Conservation (phyloP, 2,113 vertebrate species). For the Percopsis transmontana region DNA sequence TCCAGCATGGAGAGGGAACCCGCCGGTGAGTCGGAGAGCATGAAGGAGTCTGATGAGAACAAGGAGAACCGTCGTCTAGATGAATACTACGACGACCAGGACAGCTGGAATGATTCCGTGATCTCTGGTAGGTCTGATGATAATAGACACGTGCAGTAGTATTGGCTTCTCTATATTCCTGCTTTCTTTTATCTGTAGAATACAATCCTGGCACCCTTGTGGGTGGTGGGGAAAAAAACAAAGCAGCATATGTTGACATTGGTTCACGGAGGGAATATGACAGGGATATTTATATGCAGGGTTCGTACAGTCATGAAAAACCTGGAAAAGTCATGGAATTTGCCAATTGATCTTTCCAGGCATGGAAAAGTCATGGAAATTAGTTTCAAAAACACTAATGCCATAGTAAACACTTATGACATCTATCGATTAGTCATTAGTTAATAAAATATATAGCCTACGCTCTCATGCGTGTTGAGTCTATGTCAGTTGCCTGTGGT, state of each 20-base stretch:
- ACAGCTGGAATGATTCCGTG: slow-evolving; percentile 90
- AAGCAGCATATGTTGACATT: slow-evolving; percentile 54
- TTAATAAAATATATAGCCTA: too few relatives aligned
- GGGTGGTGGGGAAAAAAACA: slow-evolving; percentile 13
- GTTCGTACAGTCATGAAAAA: too few relatives aligned
- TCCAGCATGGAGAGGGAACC: slow-evolving; percentile 84
- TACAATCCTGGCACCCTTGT: slow-evolving; percentile 9
- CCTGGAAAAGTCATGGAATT: too few relatives aligned
- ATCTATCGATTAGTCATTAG: too few relatives aligned
- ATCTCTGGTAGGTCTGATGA: slow-evolving; percentile 86
- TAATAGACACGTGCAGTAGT: not conserved
- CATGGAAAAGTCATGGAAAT: too few relatives aligned
- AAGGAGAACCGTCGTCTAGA: slow-evolving; percentile 92
- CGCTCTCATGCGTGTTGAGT: too few relatives aligned
- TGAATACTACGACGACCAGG: slow-evolving; percentile 85
- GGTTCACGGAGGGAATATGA: slow-evolving; percentile 31
- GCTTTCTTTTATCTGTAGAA: not conserved
- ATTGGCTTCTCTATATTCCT: slow-evolving; percentile 3
- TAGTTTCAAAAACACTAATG: too few relatives aligned
- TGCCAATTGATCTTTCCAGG: too few relatives aligned
- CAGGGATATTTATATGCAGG: slow-evolving; percentile 37
- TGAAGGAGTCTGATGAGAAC: slow-evolving; percentile 89
- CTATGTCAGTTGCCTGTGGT: too few relatives aligned
- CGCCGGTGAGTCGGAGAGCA: slow-evolving; percentile 73
- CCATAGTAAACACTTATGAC: too few relatives aligned